phyloP scores from a whole-genome alignment of 2,888 invertebrate species.

The Melikaiella ostensackeni region DNA sequence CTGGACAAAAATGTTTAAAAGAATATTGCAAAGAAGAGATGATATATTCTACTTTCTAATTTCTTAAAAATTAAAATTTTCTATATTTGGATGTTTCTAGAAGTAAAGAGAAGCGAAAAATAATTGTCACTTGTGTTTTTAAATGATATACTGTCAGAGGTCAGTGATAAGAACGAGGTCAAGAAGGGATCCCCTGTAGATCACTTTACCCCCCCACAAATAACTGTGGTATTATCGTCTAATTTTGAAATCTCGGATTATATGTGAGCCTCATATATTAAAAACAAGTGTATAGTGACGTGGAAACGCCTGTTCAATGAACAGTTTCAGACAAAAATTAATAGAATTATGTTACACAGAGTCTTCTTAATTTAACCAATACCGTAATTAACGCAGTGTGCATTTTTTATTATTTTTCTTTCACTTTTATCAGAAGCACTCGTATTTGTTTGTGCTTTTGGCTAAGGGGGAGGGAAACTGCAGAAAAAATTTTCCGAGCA shows the following conservation, averaged over 20 bases:
- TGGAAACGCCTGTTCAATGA: not conserved
- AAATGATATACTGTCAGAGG: conserved; percentile 23
- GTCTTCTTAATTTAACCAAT: too few relatives aligned
- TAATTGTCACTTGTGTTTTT: conserved; percentile 17
- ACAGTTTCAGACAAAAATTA: too few relatives aligned
- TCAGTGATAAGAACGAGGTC: conserved; percentile 23
- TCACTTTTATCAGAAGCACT: too few relatives aligned
- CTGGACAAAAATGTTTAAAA: too few relatives aligned
- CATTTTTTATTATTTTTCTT: too few relatives aligned
- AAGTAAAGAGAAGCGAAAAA: not conserved
- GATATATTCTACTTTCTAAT: too few relatives aligned
- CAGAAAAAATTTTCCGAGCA: too few relatives aligned
- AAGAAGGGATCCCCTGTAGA: conserved; percentile 28
- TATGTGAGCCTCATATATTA: not conserved
- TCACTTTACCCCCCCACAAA: conserved; percentile 10
- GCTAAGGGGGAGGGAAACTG: too few relatives aligned
- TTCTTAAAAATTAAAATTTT: not conserved
- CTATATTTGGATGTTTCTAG: not conserved
- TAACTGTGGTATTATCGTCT: not conserved
- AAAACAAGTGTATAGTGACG: not conserved
- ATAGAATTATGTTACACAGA: too few relatives aligned
- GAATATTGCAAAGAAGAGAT: too few relatives aligned
- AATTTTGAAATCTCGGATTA: conserved; percentile 14
- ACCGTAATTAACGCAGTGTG: not conserved
- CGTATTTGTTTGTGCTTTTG: too few relatives aligned